phyloP scores from a whole-genome alignment of 1,140 invertebrate genomes.

The Drosophila ambigua region DNA sequence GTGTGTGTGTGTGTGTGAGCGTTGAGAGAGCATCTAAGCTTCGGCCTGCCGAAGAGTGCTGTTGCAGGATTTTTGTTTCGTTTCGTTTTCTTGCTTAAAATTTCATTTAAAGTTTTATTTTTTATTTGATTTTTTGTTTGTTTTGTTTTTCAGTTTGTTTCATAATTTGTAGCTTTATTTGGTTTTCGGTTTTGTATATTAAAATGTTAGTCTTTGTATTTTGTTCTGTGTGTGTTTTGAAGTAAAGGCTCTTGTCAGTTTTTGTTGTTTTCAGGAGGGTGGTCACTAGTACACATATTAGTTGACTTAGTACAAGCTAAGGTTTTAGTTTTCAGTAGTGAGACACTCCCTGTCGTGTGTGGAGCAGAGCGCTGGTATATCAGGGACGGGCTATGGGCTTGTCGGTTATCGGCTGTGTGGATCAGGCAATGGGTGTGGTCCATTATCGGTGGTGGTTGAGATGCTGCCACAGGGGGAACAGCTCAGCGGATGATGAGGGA shows the following conservation, averaged over 20 bases:
- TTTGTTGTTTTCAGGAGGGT: conserved; percentile 24
- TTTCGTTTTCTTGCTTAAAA: conserved; percentile 29
- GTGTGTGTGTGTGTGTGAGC: conserved; percentile 5
- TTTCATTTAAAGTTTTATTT: conserved; percentile 8
- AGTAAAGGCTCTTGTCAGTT: conserved; percentile 46
- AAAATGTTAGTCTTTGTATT: conserved; percentile 52
- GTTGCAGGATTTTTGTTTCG: conserved; percentile 27
- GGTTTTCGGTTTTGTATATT: conserved; percentile 31
- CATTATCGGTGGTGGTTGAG: conserved; percentile 56
- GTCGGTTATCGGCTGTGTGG: conserved; percentile 5
- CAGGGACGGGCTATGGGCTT: background rate
- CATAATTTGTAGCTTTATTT: background rate
- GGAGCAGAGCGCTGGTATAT: conserved; percentile 12
- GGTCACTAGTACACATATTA: conserved; percentile 32
- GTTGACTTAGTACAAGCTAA: conserved; percentile 13
- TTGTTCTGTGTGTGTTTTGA: conserved; percentile 28
- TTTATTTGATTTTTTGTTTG: background rate
- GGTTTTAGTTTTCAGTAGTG: conserved; percentile 10
- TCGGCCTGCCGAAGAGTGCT: conserved; percentile 73
- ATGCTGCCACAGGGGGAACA: conserved; percentile 23
- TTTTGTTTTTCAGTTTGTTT: background rate
- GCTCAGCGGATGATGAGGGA: background rate
- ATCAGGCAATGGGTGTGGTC: conserved; percentile 34
- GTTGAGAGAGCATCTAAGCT: conserved; percentile 57
- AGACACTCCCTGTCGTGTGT: conserved; percentile 9